A percentile compares a stretch with the other conserved stretches of the same genome.
phyloP scores from a whole-genome alignment of 2,888 invertebrate genomes.

The Spatulosminthurus flaviceps region DNA sequence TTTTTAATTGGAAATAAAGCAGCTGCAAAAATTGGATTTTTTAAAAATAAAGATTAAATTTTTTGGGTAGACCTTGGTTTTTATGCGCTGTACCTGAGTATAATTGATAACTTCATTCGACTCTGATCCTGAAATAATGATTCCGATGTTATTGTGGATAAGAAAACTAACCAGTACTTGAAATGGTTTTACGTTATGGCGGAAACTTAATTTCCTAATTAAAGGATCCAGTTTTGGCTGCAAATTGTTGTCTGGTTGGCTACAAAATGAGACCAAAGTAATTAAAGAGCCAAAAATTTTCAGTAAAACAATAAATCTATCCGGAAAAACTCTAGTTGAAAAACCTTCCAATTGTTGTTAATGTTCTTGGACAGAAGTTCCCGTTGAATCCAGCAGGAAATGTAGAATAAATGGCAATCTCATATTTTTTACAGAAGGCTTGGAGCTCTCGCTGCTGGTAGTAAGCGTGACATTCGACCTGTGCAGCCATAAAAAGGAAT shows the following conservation, averaged over 20 bases:
- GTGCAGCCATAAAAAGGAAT: too few relatives aligned
- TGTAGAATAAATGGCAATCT: constrained; percentile 79
- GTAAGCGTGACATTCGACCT: constrained; percentile 78
- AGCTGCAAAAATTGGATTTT: constrained; percentile 6
- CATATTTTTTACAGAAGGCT: constrained; percentile 72
- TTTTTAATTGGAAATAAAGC: constrained; percentile 31
- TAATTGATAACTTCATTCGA: not conserved
- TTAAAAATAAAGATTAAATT: too few relatives aligned
- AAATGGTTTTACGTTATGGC: not conserved
- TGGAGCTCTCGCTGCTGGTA: constrained; percentile 76
- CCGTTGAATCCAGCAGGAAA: constrained; percentile 71
- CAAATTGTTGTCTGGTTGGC: not conserved
- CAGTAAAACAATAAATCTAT: too few relatives aligned
- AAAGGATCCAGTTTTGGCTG: not conserved
- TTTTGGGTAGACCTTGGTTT: too few relatives aligned
- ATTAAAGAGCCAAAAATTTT: not conserved
- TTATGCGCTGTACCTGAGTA: constrained; percentile 25
- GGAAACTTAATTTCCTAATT: not conserved
- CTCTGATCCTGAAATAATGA: not conserved
- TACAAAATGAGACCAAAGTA: not conserved
- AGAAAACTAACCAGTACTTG: constrained; percentile 25
- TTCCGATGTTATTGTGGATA: constrained; percentile 3
- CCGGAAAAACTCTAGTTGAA: too few relatives aligned
- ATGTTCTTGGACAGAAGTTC: not conserved
- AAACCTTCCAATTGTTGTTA: not conserved